Conservation (phyloP, 2,888 invertebrate genomes). For the Euplexia lucipara region DNA sequence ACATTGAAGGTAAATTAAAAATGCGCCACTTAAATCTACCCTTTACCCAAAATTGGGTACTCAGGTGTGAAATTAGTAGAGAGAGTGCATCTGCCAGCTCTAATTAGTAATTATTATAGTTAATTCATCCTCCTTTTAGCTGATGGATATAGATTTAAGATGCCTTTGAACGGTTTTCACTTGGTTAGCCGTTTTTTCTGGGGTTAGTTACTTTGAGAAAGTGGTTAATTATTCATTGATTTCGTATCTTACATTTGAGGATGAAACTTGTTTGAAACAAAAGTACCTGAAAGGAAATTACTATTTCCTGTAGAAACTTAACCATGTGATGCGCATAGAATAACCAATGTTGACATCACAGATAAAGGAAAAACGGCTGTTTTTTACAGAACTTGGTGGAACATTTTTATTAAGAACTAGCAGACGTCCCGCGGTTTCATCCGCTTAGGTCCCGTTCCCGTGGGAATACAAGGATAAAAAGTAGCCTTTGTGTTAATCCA, state of each 20-base stretch:
- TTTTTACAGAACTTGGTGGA: no score
- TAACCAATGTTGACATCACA: no score
- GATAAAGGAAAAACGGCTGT: no score
- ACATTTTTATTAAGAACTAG: no score
- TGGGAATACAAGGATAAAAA: no score
- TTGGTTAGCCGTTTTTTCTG: slow-evolving; percentile 65
- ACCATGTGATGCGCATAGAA: no score
- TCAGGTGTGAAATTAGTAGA: slow-evolving; percentile 82
- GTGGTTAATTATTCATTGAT: slow-evolving; percentile 33
- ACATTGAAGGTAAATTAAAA: slow-evolving; percentile 69
- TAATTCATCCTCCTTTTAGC: slow-evolving; percentile 66
- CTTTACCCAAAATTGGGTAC: slow-evolving; percentile 65
- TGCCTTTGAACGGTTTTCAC: slow-evolving; percentile 70
- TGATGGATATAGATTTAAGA: slow-evolving; percentile 57
- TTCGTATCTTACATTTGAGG: background rate
- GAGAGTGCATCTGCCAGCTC: slow-evolving; percentile 77
- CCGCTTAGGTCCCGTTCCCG: no score
- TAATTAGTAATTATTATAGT: slow-evolving; percentile 67
- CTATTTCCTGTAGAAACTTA: no score
- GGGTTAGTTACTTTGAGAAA: slow-evolving; percentile 16
- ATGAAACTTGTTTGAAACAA: background rate
- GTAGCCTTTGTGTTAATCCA: no score
- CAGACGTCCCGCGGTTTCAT: no score
- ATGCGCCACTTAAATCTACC: slow-evolving; percentile 69
- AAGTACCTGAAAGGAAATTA: no score